Evolutionary conservation across 2,797 vertebrate genomes (phyloP).

Genomic region (Pachyuromys duprasi): DNA sequence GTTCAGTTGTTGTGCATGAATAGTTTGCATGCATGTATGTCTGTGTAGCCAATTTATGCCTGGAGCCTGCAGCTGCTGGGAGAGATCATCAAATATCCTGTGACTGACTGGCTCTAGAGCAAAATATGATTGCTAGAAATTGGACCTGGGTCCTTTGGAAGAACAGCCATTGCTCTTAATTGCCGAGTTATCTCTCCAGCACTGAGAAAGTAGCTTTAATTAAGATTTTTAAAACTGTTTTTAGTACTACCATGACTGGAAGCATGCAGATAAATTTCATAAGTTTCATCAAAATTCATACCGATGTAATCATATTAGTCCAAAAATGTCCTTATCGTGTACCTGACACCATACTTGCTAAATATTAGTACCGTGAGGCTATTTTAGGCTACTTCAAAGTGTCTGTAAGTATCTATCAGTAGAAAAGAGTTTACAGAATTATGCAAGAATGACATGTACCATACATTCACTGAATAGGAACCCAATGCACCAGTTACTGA

Average conservation of each 20-base stretch:
- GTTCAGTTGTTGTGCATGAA: background rate
- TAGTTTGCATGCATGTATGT: background rate
- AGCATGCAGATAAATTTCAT: background rate
- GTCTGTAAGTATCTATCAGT: background rate
- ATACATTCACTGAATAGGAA: background rate
- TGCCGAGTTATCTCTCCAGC: background rate
- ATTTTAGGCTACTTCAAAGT: background rate
- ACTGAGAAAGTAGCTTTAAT: background rate
- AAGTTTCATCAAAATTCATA: background rate
- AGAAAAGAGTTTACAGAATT: background rate
- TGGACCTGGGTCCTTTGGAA: background rate
- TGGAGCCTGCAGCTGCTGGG: background rate
- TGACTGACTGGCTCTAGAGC: background rate
- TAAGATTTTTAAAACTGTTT: background rate
- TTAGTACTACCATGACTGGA: background rate
- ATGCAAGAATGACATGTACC: background rate
- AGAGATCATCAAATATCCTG: background rate
- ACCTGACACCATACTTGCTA: background rate
- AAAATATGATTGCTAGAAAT: background rate
- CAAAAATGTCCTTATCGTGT: background rate
- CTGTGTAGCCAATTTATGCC: background rate
- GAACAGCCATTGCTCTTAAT: background rate
- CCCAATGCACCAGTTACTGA: background rate
- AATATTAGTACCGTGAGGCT: background rate
- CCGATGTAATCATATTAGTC: background rate